phyloP scores from a whole-genome alignment of 2,888 invertebrate species.

The Parasteatoda lunata region DNA sequence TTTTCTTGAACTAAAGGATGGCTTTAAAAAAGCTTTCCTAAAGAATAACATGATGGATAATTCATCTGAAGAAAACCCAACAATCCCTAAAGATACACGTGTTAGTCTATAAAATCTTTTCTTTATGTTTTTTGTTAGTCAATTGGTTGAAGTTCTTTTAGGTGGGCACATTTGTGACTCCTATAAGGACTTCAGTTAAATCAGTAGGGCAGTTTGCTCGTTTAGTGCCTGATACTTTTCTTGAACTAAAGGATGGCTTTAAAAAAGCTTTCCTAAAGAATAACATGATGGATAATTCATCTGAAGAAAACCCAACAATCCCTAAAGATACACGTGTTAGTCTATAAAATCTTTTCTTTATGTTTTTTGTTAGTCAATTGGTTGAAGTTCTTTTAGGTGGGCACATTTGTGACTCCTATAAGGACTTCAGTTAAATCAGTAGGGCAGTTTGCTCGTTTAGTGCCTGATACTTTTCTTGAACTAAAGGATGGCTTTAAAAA shows the following conservation, averaged over 20 bases:
- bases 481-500: constrained; percentile 87
- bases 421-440: constrained; percentile 86
- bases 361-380: too few species aligned
- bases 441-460: constrained; percentile 84
- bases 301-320: constrained; percentile 34
- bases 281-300: constrained; percentile 15
- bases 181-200: constrained; percentile 87
- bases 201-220: constrained; percentile 84
- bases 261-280: constrained; percentile 80
- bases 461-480: constrained; percentile 91
- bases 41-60: constrained; percentile 55
- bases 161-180: constrained; percentile 82
- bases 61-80: constrained; percentile 28
- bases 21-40: constrained; percentile 83
- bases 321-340: constrained; percentile 33
- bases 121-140: too few species aligned
- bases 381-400: constrained; percentile 73
- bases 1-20: constrained; percentile 88
- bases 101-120: not conserved
- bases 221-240: constrained; percentile 90
- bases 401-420: constrained; percentile 85
- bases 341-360: not conserved
- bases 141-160: too few species aligned
- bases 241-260: constrained; percentile 87
- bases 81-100: constrained; percentile 19